Evolutionary conservation across 2,797 vertebrate species (phyloP), one percentile per base, ranked within the genome.

Genomic region (Cryptoblepharus egeriae): DNA sequence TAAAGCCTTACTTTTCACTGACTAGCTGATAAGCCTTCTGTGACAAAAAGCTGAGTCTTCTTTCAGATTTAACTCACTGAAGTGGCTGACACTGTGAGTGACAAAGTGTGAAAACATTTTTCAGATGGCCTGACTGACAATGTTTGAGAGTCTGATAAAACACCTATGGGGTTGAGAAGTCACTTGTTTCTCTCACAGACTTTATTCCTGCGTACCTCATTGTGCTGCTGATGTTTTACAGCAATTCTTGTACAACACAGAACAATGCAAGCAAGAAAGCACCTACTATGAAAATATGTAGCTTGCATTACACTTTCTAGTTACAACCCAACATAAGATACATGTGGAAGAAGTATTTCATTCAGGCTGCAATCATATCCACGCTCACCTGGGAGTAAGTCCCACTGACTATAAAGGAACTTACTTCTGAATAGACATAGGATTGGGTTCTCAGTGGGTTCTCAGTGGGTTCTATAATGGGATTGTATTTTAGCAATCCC

Each of bases 401-500:
- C n/a, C n/a, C n/a, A n/a, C n/a, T n/a, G n/a, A n/a, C n/a, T n/a
- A n/a, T n/a, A n/a, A n/a, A n/a, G n/a, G n/a, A n/a, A n/a, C n/a
- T n/a, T n/a, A n/a, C n/a, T n/a, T n/a, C n/a, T n/a, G n/a, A n/a
- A n/a, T n/a, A n/a, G n/a, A n/a, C n/a, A n/a, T n/a, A n/a, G n/a
- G n/a, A n/a, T n/a, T n/a, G n/a, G n/a, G n/a, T n/a, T n/a, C n/a
- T n/a, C n/a, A n/a, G n/a, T n/a, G n/a, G n/a, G n/a, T n/a, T n/a
- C n/a, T n/a, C n/a, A n/a, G n/a, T n/a, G n/a, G n/a, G n/a, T n/a
- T n/a, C n/a, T n/a, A n/a, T n/a, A n/a, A n/a, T n/a, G n/a, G n/a
- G n/a, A n/a, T n/a, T n/a, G n/a, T n/a, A n/a, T n/a, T n/a, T 72
- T 80, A 72, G 64, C 49, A n/a, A 79, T 57, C 80, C 71, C 63